These are phyloP conservation scores for Dichetophora obliterata DNA, from an alignment of 2,888 invertebrate genomes.

Conservation along the genomic window DNA sequence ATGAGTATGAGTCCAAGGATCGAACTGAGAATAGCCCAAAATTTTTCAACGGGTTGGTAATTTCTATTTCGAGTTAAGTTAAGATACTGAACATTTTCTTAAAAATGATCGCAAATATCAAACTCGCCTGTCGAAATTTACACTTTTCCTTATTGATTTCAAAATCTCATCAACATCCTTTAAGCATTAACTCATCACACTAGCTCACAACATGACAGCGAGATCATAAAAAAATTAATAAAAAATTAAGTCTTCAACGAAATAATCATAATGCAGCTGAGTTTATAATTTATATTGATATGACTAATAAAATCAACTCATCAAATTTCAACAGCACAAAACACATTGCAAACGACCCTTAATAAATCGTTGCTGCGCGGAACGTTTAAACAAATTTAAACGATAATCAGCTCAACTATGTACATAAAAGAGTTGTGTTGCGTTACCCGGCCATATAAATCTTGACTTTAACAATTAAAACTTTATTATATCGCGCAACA, in stretches of 20 bases:
- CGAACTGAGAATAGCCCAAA: no score
- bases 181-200: not conserved
- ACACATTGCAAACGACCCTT: not conserved
- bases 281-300: not conserved
- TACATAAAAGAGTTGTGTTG: not conserved
- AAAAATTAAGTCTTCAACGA: not conserved
- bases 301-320: conserved; percentile 15
- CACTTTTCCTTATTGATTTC: not conserved
- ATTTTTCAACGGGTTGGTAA: no score
- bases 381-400: conserved; percentile 34
- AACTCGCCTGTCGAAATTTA: no score
- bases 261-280: not conserved
- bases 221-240: conserved; percentile 27
- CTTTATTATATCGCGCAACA: conserved; percentile 15
- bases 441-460: not conserved
- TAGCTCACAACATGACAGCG: not conserved
- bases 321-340: not conserved
- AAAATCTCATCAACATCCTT: not conserved
- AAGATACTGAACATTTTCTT: no score
- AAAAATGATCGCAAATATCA: no score
- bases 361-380: conserved; percentile 3
- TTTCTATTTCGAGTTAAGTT: no score
- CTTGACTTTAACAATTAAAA: conserved; percentile 7
- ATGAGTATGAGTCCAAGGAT: no score
- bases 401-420: conserved; percentile 7